Evolutionary conservation across 2,888 invertebrate species (phyloP), one percentile per base, ranked within the genome.

Genomic region (Conistra vaccinii): DNA sequence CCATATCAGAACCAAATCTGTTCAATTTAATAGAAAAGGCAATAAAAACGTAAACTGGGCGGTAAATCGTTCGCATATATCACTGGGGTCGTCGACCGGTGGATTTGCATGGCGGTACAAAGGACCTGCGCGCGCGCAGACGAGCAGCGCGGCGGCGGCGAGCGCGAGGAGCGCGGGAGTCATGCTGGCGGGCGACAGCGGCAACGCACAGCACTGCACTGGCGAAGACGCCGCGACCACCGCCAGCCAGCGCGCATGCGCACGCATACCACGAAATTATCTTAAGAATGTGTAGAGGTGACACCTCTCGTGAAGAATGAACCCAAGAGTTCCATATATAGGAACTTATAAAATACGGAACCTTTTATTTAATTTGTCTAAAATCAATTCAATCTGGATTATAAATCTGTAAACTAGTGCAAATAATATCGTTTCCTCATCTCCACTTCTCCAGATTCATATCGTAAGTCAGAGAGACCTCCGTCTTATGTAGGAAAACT

Each of bases 51-150:
- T 82, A 85, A 88, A 87, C 85, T 84, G 84, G 84, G 85, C 86
- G 70, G 68, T 73, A 79, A 78, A 84, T 84, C 71, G 76, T 87
- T 84, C 82, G 91, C 92, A 92, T 94, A 93, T 92, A 91, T 93
- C 93, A 93, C 92, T 90, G 93, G 93, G 95, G 94, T 95, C 94
- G 90, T 87, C 89, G 95, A 93, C 95, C 95, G 92, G 88, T 78
- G 87, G 87, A 90, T 93, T 93, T 91, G 94, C 94, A 91, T 91
- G 90, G 85, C 84, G 84, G 85, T 85, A 86, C 82, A 81, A 80
- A 81, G 87, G 88, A 93, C 93, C 92, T 91, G 93, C 89, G 90
- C 87, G 84, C 74, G 87, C 88, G 90, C 83, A 78, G 84, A 83
- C 85, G 83, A 89, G 78, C 74, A 91, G 87, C 85, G 88, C 89